Evolutionary conservation across 1,140 invertebrate genomes (phyloP).

Genomic region (Trichonephila clavata): DNA sequence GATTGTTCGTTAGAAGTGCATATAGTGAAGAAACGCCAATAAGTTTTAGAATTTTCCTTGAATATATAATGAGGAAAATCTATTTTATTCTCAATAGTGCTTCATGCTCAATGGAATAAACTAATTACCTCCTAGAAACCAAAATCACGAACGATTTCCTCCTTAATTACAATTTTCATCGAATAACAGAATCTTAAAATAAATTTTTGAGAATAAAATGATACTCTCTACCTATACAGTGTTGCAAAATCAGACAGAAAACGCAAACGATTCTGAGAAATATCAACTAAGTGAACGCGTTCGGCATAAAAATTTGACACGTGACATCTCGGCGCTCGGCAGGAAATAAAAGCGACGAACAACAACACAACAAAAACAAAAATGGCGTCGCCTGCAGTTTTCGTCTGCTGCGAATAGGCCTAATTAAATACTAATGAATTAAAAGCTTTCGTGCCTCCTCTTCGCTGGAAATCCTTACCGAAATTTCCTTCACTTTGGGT

Average conservation of each 20-base stretch:
- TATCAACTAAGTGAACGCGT: too few relatives aligned
- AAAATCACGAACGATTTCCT: neutral
- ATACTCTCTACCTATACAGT: too few relatives aligned
- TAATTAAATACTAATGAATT: slow-evolving; percentile 32
- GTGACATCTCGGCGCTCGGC: neutral
- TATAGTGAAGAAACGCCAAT: too few relatives aligned
- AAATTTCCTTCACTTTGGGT: neutral
- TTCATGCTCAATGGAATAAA: neutral
- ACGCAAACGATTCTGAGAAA: neutral
- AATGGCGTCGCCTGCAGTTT: neutral
- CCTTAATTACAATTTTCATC: neutral
- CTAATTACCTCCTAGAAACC: neutral
- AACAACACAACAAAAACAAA: neutral
- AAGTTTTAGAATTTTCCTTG: too few relatives aligned
- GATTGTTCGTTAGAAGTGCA: too few relatives aligned
- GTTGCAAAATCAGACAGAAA: neutral
- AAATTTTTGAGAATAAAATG: too few relatives aligned
- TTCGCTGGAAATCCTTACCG: neutral
- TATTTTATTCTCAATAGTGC: neutral
- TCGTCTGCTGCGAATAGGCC: neutral
- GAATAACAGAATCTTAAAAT: neutral
- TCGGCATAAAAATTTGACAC: slow-evolving; percentile 11
- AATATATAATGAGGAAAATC: too few relatives aligned
- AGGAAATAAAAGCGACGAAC: neutral
- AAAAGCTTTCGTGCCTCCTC: neutral